Evolutionary conservation across 2,113 vertebrate genomes (phyloP), one percentile per base, ranked within the genome.

Genomic region (Corapipo altera): DNA sequence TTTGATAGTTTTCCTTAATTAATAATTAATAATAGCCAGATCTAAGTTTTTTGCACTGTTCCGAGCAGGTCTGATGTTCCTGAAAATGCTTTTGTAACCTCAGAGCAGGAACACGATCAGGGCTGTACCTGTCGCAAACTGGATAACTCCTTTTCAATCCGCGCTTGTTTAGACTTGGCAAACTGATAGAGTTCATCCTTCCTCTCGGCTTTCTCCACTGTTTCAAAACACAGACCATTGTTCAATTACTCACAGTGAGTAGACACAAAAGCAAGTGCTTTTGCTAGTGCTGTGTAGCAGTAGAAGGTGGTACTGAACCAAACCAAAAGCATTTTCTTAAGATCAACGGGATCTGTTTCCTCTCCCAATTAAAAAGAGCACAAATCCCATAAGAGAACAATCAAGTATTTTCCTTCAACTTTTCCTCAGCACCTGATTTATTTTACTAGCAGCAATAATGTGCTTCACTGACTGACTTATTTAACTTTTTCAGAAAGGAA

Each of bases 141-240:
- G 66, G 96, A 97, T 7, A 99, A 97, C 49, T 99, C 98, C 1
- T 97, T 96, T n/a, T 97, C 97, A 9, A 97, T 98, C 46, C 98
- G 96, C 2, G 97, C 98, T 91, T 99, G 98, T 90, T 99, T 99
- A 20, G 99, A 99, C 91, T 97, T 98, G 44, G 98, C 96, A 27
- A 98, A 95, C 11, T 98, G 98, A 61, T 99, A 98, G 64, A 99
- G 97, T 30, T 99, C 98, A 30, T 99, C 98, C 80, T 98, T 98
- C 91, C 98, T 98, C 89, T 94, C 97, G 48, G 98, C 98, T 74
- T 98, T 98, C 93, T 99, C 99, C 48, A 95, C 99, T 99, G 96
- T 96, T 93, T 54, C 57, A 93, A 93, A 94, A 81, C 66, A 67
- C 11, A 44, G 2, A 55, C 5, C 54, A 30, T 57, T 82, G 61